Evolutionary conservation across 2,797 vertebrate species (phyloP).

Genomic region (Muraenolepis orangiensis): DNA sequence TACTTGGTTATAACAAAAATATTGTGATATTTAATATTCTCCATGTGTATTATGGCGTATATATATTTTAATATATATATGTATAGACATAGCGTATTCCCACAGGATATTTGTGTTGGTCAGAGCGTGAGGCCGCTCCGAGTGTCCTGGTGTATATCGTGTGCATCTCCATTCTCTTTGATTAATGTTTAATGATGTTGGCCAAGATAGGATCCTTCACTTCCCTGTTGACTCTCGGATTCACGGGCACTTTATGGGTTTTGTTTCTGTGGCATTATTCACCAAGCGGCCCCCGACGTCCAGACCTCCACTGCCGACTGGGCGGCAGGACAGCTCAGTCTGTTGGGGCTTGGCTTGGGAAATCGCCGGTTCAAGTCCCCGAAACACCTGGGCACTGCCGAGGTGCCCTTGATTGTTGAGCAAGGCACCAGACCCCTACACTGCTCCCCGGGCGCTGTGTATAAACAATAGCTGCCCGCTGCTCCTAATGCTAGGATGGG

Average conservation of each 20-base stretch:
- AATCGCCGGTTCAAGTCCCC: too few species aligned
- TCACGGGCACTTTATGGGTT: slow-evolving; percentile 27
- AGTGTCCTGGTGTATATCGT: slow-evolving; percentile 14
- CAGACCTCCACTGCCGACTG: neutral
- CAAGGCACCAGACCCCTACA: too few species aligned
- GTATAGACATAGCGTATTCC: neutral
- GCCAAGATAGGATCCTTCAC: slow-evolving; percentile 11
- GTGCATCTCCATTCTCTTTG: slow-evolving; percentile 23
- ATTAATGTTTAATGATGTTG: slow-evolving; percentile 44
- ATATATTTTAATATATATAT: neutral
- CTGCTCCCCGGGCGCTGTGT: too few species aligned
- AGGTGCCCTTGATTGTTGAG: too few species aligned
- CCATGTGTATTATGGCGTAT: too few species aligned
- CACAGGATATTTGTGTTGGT: slow-evolving; percentile 1
- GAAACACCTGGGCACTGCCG: too few species aligned
- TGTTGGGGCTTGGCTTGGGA: too few species aligned
- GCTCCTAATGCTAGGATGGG: too few species aligned
- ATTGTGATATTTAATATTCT: too few species aligned
- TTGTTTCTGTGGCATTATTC: slow-evolving; percentile 21
- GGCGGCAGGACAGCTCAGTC: too few species aligned
- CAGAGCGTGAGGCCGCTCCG: neutral
- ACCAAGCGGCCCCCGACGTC: neutral
- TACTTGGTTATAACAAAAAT: too few species aligned
- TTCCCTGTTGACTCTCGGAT: slow-evolving; percentile 8
- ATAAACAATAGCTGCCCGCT: too few species aligned